Percentiles rank a stretch among this genome's conserved stretches.
These are phyloP conservation scores for Anas capensis DNA, from an alignment of 2,797 vertebrate species.

Conservation along the genomic window DNA sequence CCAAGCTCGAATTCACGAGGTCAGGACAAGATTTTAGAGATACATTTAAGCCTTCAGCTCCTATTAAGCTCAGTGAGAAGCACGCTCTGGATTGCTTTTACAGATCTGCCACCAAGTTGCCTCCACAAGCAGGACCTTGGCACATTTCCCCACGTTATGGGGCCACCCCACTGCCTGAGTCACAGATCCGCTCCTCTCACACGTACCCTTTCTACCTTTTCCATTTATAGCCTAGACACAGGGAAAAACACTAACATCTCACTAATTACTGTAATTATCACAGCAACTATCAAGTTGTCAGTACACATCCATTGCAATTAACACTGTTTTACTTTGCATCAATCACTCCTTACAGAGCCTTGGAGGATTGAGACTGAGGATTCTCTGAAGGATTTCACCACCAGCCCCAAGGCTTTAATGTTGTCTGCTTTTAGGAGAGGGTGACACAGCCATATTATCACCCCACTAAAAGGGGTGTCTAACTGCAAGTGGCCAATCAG, in stretches of 20 bases:
- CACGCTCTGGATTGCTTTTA: background rate
- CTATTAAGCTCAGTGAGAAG: background rate
- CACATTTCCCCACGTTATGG: background rate
- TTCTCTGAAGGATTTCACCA: constrained; percentile 19
- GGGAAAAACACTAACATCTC: background rate
- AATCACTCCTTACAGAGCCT: constrained; percentile 54
- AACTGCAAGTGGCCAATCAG: background rate
- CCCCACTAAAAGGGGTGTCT: background rate
- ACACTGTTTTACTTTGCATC: constrained; percentile 69
- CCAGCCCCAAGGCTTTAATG: background rate
- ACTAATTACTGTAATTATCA: constrained; percentile 71
- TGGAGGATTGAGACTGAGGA: constrained; percentile 2
- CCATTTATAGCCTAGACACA: constrained; percentile 48
- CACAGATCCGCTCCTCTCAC: background rate
- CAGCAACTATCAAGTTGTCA: constrained; percentile 73
- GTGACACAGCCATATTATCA: background rate
- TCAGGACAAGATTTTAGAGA: background rate
- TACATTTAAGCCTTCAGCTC: background rate
- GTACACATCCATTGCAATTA: constrained; percentile 72
- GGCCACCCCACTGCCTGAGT: background rate
- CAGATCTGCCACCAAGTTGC: background rate
- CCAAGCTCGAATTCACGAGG: background rate
- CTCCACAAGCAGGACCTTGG: background rate
- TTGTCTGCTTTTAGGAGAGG: constrained; percentile 23
- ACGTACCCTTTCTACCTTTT: background rate